phyloP scores from a whole-genome alignment of 2,797 vertebrate species.

The Enteromius anoplus region DNA sequence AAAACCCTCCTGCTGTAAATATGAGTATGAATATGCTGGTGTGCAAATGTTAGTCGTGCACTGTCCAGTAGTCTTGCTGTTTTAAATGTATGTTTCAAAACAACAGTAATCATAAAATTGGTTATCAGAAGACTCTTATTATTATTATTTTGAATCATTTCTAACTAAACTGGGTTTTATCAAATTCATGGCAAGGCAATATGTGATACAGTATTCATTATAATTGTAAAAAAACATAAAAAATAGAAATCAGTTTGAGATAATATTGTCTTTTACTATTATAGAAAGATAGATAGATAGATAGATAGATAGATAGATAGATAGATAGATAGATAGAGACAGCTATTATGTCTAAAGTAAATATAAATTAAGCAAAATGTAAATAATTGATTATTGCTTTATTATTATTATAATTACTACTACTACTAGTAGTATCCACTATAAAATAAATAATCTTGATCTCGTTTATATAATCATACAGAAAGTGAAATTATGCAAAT shows the following conservation, averaged over 20 bases:
- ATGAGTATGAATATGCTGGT: constrained; percentile 12
- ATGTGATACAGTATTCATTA: not conserved
- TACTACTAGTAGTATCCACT: too few species aligned
- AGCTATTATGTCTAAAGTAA: too few species aligned
- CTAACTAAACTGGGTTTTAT: not conserved
- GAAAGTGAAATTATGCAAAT: not conserved
- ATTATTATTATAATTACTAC: too few species aligned
- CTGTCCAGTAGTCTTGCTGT: not conserved
- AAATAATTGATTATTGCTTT: too few species aligned
- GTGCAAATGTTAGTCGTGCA: constrained; percentile 11
- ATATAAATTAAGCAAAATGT: too few species aligned
- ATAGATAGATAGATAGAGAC: not conserved
- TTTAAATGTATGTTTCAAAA: not conserved
- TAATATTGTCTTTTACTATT: not conserved
- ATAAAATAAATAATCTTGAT: too few species aligned
- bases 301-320: too few species aligned
- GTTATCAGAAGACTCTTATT: not conserved
- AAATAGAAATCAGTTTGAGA: not conserved
- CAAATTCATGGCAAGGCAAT: not conserved
- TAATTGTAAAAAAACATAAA: not conserved
- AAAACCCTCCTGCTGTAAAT: constrained; percentile 18
- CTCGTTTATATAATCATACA: not conserved
- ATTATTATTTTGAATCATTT: not conserved
- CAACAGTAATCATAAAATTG: not conserved
- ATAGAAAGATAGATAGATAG: not conserved